These are phyloP conservation scores for Agonopterix heracliana DNA, from an alignment of 2,888 invertebrate genomes.

Conservation along the genomic window DNA sequence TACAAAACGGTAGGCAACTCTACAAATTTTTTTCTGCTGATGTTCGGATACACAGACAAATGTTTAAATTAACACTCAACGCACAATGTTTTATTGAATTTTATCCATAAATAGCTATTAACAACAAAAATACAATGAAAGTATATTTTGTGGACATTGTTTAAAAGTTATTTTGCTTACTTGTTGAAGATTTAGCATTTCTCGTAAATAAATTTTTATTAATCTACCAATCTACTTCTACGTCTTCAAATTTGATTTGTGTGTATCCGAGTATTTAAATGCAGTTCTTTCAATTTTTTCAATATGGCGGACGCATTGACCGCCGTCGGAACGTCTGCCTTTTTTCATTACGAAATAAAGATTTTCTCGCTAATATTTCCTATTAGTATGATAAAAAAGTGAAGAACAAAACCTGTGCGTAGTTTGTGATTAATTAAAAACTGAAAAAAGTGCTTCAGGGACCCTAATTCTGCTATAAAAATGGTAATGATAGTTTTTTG, in stretches of 20 bases:
- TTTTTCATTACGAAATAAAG: conserved; percentile 48
- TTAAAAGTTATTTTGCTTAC: too few relatives aligned
- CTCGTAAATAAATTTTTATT: too few relatives aligned
- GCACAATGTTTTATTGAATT: too few relatives aligned
- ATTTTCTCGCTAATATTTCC: conserved; percentile 34
- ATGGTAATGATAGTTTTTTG: conserved; percentile 78
- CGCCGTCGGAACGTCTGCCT: conserved; percentile 63
- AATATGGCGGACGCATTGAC: conserved; percentile 75
- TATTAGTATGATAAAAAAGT: conserved; percentile 43
- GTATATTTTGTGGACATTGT: too few relatives aligned
- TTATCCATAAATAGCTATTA: too few relatives aligned
- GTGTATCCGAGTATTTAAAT: conserved; percentile 34
- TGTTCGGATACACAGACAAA: too few relatives aligned
- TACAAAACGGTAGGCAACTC: too few relatives aligned
- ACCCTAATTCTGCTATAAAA: conserved; percentile 48
- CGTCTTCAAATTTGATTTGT: neutral
- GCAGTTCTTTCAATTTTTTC: conserved; percentile 63
- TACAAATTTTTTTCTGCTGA: too few relatives aligned
- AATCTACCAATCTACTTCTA: too few relatives aligned
- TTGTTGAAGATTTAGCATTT: too few relatives aligned
- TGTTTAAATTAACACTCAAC: too few relatives aligned
- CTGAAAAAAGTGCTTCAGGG: conserved; percentile 20
- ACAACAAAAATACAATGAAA: too few relatives aligned
- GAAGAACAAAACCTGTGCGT: conserved; percentile 28
- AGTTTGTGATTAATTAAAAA: conserved; percentile 18